Percentiles rank a stretch among this genome's conserved stretches.
Evolutionary conservation across 2,113 vertebrate species (phyloP).

Genomic region (Entelurus aequoreus): DNA sequence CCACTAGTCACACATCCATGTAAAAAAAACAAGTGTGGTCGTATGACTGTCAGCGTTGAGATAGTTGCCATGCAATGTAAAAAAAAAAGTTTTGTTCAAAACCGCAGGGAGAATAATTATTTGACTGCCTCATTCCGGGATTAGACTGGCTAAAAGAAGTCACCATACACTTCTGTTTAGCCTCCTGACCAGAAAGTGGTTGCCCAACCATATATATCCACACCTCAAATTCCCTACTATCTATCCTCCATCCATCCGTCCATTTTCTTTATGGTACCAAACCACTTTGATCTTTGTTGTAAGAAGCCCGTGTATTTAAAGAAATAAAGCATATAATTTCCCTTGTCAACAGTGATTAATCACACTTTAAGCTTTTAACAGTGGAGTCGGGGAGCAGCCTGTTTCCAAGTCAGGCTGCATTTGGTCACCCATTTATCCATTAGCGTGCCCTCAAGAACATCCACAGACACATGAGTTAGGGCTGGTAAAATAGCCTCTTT

Average conservation of each 20-base stretch:
- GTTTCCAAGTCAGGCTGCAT: conserved; percentile 62
- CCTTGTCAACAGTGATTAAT: conserved; percentile 52
- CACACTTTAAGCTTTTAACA: conserved; percentile 56
- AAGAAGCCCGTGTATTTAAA: conserved; percentile 55
- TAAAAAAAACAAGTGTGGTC: conserved; percentile 50
- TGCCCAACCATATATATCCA: not conserved
- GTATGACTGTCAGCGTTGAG: conserved; percentile 44
- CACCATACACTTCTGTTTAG: conserved; percentile 43
- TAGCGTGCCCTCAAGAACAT: conserved; percentile 48
- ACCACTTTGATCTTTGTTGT: conserved; percentile 26
- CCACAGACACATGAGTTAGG: conserved; percentile 29
- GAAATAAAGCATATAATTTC: conserved; percentile 61
- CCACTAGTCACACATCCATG: conserved; percentile 24
- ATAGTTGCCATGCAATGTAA: conserved; percentile 60
- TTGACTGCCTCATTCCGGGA: conserved; percentile 39
- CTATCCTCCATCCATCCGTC: no score
- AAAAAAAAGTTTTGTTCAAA: conserved; percentile 51
- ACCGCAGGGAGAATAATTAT: conserved; percentile 29
- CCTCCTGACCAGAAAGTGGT: conserved; percentile 20
- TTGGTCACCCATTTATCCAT: conserved; percentile 55
- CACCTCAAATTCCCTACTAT: conserved; percentile 2
- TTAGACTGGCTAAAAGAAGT: conserved; percentile 50
- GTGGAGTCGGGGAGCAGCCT: conserved; percentile 30
- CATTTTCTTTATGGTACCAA: conserved; percentile 4
- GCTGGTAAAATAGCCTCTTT: conserved; percentile 35